A percentile compares a stretch with the other conserved stretches of the same genome.
Conservation (phyloP, 2,113 vertebrate genomes). For the Fulica atra region DNA sequence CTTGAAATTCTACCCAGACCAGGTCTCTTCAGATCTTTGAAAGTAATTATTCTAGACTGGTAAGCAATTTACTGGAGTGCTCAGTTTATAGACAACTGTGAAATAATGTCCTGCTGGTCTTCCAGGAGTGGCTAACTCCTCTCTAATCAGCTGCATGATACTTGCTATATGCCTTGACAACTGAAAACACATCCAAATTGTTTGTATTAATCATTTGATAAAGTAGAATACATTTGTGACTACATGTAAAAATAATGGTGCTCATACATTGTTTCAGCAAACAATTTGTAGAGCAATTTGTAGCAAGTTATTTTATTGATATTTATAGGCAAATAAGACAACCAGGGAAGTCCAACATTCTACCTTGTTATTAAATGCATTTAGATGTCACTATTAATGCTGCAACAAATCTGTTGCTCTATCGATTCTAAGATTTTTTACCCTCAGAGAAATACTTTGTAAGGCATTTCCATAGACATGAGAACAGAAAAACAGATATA, state of each 20-base stretch:
- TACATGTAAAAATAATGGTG: neutral
- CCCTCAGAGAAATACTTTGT: neutral
- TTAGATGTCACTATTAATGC: neutral
- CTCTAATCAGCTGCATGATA: neutral
- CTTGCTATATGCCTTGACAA: neutral
- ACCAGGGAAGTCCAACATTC: neutral
- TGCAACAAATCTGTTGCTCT: neutral
- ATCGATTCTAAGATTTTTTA: neutral
- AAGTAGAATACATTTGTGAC: neutral
- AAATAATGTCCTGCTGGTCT: neutral
- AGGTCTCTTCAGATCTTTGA: neutral
- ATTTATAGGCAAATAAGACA: neutral
- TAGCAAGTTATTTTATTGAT: neutral
- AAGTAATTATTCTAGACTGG: neutral
- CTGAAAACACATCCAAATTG: neutral
- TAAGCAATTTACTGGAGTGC: neutral
- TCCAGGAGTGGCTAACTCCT: neutral
- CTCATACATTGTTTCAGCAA: neutral
- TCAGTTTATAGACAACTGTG: neutral
- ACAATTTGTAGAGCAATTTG: neutral
- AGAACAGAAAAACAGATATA: neutral
- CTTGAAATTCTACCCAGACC: neutral
- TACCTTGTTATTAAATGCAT: neutral
- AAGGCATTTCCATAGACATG: neutral
- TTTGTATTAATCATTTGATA: neutral